A percentile compares a stretch with the other conserved stretches of the same genome.
These are phyloP conservation scores for Busseola fusca DNA, from an alignment of 2,888 invertebrate genomes.

Conservation along the genomic window DNA sequence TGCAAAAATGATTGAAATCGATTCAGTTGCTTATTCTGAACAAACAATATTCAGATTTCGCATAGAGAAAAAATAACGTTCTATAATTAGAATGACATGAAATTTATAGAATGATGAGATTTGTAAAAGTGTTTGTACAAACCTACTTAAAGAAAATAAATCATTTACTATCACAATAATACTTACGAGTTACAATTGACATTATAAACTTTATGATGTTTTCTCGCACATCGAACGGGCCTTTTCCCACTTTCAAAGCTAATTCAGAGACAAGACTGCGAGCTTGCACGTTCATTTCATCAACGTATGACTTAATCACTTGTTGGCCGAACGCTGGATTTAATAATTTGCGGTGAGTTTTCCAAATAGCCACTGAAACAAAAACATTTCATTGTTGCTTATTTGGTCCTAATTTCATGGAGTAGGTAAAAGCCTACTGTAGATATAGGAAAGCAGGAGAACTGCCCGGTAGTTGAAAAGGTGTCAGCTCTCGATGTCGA, in stretches of 20 bases:
- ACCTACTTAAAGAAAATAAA: no score
- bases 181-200: slow-evolving; percentile 68
- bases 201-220: slow-evolving; percentile 56
- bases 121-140: no score
- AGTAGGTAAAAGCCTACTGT: background rate
- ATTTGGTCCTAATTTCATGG: background rate
- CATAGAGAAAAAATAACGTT: no score
- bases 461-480: no score
- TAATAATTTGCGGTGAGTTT: slow-evolving; percentile 67
- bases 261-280: slow-evolving; percentile 53
- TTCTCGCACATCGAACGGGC: slow-evolving; percentile 58
- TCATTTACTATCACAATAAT: background rate
- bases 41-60: no score
- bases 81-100: no score
- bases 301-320: slow-evolving; percentile 62
- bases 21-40: no score
- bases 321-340: slow-evolving; percentile 67
- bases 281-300: slow-evolving; percentile 64
- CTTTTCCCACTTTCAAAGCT: slow-evolving; percentile 50
- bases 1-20: no score
- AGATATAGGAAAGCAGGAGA: background rate
- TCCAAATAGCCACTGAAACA: slow-evolving; percentile 62
- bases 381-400: background rate
- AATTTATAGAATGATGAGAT: no score
- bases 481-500: no score